These are phyloP conservation scores for Chelon labrosus DNA, from an alignment of 2,797 vertebrate species.

Conservation along the genomic window DNA sequence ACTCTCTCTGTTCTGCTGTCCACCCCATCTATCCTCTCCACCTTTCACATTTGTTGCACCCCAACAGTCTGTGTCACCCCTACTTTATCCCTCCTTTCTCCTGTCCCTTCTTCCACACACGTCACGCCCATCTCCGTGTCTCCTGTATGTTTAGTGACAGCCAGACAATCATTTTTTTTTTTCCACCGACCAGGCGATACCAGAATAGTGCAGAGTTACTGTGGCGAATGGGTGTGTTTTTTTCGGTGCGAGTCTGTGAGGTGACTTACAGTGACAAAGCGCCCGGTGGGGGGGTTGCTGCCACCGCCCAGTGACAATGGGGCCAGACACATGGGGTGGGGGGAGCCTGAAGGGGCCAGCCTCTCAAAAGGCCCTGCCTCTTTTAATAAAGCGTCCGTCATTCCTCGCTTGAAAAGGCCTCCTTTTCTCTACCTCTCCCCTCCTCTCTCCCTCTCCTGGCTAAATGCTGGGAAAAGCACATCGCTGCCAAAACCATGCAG, in stretches of 20 bases:
- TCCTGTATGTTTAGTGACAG: slow-evolving; percentile 82
- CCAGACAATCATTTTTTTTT: slow-evolving; percentile 73
- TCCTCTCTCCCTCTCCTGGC: slow-evolving; percentile 78
- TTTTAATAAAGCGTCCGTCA: slow-evolving; percentile 88
- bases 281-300: slow-evolving; percentile 58
- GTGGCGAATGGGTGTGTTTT: slow-evolving; percentile 77
- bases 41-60: slow-evolving; percentile 51
- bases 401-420: slow-evolving; percentile 83
- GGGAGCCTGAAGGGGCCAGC: slow-evolving; percentile 70
- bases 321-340: slow-evolving; percentile 80
- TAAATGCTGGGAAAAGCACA: slow-evolving; percentile 88
- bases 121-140: slow-evolving; percentile 72
- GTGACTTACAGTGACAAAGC: slow-evolving; percentile 89
- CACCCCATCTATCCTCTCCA: slow-evolving; percentile 41
- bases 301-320: slow-evolving; percentile 84
- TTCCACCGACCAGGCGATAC: slow-evolving; percentile 59
- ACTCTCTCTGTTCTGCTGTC: slow-evolving; percentile 43
- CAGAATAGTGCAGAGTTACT: slow-evolving; percentile 69
- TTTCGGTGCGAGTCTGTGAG: slow-evolving; percentile 73
- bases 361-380: slow-evolving; percentile 84
- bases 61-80: slow-evolving; percentile 40
- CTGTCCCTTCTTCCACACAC: slow-evolving; percentile 60
- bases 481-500: slow-evolving; percentile 85
- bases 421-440: slow-evolving; percentile 75
- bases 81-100: slow-evolving; percentile 72